These are phyloP conservation scores for Zaprionus tsacasi DNA, from an alignment of 1,140 invertebrate species.

Conservation along the genomic window DNA sequence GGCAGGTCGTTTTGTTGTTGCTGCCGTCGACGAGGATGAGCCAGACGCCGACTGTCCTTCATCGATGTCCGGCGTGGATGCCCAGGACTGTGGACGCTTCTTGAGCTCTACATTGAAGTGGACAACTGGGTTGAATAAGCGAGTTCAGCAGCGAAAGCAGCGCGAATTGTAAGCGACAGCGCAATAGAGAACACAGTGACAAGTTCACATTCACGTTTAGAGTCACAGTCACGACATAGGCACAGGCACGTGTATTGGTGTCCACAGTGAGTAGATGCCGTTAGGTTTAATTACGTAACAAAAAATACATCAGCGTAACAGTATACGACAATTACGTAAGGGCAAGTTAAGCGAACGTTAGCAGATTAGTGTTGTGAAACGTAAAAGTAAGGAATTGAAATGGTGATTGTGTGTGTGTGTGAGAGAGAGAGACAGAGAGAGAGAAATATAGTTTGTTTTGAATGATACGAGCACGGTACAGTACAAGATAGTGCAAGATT, in stretches of 20 bases:
- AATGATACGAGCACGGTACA: slow-evolving; percentile 55
- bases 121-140: slow-evolving; percentile 85
- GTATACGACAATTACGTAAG: slow-evolving; percentile 30
- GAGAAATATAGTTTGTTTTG: slow-evolving; percentile 15
- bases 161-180: slow-evolving; percentile 27
- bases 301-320: slow-evolving; percentile 32
- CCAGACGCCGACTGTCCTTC: slow-evolving; percentile 38
- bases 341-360: slow-evolving; percentile 38
- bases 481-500: slow-evolving; percentile 61
- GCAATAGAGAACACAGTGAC: slow-evolving; percentile 34
- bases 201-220: slow-evolving; percentile 35
- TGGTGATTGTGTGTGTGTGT: not conserved
- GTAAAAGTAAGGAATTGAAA: slow-evolving; percentile 17
- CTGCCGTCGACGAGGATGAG: slow-evolving; percentile 5
- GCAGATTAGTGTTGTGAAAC: slow-evolving; percentile 57
- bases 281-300: slow-evolving; percentile 36
- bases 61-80: slow-evolving; percentile 89
- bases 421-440: slow-evolving; percentile 33
- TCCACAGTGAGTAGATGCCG: slow-evolving; percentile 37
- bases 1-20: slow-evolving; percentile 21
- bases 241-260: slow-evolving; percentile 4
- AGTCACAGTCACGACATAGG: slow-evolving; percentile 19
- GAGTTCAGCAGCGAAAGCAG: slow-evolving; percentile 47
- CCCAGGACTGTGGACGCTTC: slow-evolving; percentile 87
- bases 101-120: slow-evolving; percentile 85